phyloP scores from a whole-genome alignment of 2,888 invertebrate species.

The Phaonia tiefii region DNA sequence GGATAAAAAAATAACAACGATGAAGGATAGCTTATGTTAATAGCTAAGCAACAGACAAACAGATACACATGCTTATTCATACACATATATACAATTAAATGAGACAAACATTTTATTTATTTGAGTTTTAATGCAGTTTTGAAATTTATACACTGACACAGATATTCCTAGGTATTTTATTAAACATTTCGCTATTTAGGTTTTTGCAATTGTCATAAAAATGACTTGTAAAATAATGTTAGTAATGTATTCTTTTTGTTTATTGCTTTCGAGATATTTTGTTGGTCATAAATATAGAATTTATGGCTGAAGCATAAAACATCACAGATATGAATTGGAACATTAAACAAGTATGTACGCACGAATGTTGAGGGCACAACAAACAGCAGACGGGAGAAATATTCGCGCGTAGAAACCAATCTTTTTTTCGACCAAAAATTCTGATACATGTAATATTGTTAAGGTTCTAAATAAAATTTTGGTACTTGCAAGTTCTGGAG shows the following conservation, averaged over 20 bases:
- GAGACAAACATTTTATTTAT: constrained; percentile 17
- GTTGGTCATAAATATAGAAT: constrained; percentile 21
- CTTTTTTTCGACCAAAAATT: too few species aligned
- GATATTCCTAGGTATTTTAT: not conserved
- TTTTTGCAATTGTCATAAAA: constrained; percentile 36
- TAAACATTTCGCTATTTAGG: not conserved
- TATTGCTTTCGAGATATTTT: constrained; percentile 22
- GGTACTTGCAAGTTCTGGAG: too few species aligned
- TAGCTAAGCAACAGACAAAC: not conserved
- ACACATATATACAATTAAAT: not conserved
- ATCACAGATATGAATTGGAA: not conserved
- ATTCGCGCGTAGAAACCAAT: too few species aligned
- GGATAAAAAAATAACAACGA: constrained; percentile 3
- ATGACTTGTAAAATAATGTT: constrained; percentile 30
- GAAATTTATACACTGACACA: not conserved
- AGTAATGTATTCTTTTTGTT: constrained; percentile 14
- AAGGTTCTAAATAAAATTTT: too few species aligned
- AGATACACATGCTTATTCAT: too few species aligned
- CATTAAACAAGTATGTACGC: not conserved
- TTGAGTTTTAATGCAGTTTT: not conserved
- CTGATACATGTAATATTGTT: too few species aligned
- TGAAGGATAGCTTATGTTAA: constrained; percentile 52
- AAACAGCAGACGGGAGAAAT: too few species aligned
- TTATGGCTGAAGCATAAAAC: constrained; percentile 16
- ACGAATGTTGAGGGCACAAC: too few species aligned